Evolutionary conservation across 2,797 vertebrate genomes (phyloP).

Genomic region (Pipistrellus pygmaeus): DNA sequence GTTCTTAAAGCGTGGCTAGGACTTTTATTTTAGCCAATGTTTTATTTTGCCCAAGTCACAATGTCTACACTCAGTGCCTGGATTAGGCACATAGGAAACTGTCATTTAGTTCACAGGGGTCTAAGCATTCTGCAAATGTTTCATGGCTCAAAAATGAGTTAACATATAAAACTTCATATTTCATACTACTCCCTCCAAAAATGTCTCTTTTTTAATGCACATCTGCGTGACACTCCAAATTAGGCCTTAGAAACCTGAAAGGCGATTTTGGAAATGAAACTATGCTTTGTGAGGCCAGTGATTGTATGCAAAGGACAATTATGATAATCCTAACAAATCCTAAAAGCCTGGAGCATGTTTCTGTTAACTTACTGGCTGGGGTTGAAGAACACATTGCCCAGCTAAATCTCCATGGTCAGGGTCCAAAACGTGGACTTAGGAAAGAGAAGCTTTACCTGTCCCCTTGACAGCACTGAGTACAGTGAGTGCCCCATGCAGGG

Average conservation of each 20-base stretch:
- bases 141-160: constrained; percentile 10
- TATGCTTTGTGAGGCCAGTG: constrained; percentile 7
- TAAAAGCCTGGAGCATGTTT: not conserved
- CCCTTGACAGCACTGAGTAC: not conserved
- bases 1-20: not conserved
- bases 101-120: not conserved
- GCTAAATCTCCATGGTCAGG: not conserved
- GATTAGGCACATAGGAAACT: constrained; percentile 22
- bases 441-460: not conserved
- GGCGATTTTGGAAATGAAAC: constrained; percentile 52
- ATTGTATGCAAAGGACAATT: not conserved
- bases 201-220: not conserved
- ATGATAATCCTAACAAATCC: not conserved
- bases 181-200: not conserved
- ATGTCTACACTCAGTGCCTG: not conserved
- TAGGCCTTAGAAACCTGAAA: not conserved
- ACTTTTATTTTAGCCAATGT: constrained; percentile 7
- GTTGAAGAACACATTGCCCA: not conserved
- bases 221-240: not conserved
- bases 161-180: not conserved
- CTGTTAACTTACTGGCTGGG: not conserved
- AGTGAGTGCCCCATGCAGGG: not conserved
- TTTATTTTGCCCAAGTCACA: constrained; percentile 28
- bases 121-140: constrained; percentile 43
- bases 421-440: not conserved